Base-by-base conservation (phyloP, 23 tunicate genomes). In the Trididemnum miniatum region DNA sequence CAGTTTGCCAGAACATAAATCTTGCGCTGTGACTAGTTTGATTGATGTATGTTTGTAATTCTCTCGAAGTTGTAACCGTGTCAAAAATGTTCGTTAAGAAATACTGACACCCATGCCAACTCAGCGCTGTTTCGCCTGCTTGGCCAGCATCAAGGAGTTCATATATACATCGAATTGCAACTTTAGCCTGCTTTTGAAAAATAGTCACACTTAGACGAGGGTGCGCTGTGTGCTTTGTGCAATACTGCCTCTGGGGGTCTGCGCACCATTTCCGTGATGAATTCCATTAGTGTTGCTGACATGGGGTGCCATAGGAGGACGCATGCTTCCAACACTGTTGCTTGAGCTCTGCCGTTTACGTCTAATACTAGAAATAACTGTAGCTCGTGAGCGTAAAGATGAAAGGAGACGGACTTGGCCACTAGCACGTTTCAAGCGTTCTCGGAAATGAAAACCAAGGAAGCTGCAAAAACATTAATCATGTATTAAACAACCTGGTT, bases 261-360 rank as follows among this genome's bases (percentile, higher is more conserved):
- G 38, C 38, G 31, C 38, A 9, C 75, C 38, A 4, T 4, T 5
- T 31, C 75, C 75, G 4, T 31, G 7, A 5, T 30, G 2, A 4
- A 12, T 20, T 31, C 75, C 75, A 9, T 67, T 67, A 7, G 26
- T 32, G n/a, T 7, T 67, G 20, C 7, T 12, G 7, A 7, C 38
- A 4, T 2, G 2, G 4, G 38, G 12, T 31, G 38, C 75, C 18
- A 9, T 20, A 2, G 37, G 75, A 7, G 75, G 9, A 9, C 75
- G 75, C 31, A 67, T 39, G 31, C 79, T 73, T 37, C 79, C 79
- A 18, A 39, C 79, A 31, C 79, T 73, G 59, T 73, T 73, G 79
- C 79, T 73, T 2, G 79, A 38, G 24, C 59, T 73, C 35, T 73
- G 59, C 38, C 79, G 24, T 24, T 73, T 73, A 26, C 31, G 36